Conservation (phyloP, 2,113 vertebrate genomes). For the Bathybates hornii region DNA sequence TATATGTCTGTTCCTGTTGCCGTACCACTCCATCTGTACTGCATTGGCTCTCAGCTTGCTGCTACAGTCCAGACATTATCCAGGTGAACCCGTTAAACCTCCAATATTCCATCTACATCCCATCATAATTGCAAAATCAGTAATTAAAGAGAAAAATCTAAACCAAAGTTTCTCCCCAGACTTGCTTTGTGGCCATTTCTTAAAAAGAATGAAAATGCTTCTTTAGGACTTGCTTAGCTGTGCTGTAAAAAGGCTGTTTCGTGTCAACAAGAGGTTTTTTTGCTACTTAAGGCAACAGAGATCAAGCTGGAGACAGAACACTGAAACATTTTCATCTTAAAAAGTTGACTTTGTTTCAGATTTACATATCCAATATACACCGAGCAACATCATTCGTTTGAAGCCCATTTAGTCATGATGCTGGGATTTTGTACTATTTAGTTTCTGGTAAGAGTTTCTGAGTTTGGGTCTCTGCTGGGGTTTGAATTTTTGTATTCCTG, state of each 20-base stretch:
- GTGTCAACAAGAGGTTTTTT: not conserved
- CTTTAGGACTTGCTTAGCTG: not conserved
- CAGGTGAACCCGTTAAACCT: not conserved
- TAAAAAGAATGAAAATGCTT: not conserved
- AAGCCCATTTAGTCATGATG: not conserved
- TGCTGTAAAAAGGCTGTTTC: not conserved
- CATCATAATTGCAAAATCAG: not conserved
- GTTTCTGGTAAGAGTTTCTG: not conserved
- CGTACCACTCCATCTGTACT: not conserved
- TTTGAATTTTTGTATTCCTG: not conserved
- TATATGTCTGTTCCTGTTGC: not conserved
- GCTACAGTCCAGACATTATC: not conserved
- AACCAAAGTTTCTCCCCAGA: not conserved
- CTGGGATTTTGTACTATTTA: not conserved
- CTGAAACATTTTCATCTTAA: not conserved
- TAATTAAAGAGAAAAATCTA: not conserved
- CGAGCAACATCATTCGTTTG: accelerated
- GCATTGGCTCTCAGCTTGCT: not conserved
- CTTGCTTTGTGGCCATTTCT: not conserved
- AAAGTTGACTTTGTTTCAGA: not conserved
- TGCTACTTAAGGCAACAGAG: not conserved
- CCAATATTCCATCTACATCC: not conserved
- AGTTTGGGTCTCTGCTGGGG: not conserved
- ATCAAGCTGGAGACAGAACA: not conserved
- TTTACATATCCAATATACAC: not conserved